These are phyloP conservation scores for Zaprionus lineosus DNA, from an alignment of 2,888 invertebrate species.

Conservation along the genomic window DNA sequence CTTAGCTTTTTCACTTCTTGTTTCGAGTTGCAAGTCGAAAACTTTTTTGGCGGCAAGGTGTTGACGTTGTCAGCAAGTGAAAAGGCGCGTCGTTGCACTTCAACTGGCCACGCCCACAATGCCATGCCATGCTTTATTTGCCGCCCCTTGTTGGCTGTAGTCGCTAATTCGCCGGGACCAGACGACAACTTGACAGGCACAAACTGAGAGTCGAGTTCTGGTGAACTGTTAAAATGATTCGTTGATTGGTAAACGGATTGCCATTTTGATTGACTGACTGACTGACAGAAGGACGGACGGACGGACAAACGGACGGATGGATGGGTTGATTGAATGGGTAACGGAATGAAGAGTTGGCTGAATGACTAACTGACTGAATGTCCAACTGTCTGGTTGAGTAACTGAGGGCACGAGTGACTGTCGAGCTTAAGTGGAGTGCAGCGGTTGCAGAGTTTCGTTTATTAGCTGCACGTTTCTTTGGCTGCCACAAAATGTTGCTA, in stretches of 20 bases:
- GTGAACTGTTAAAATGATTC: slow-evolving; percentile 58
- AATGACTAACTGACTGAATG: slow-evolving; percentile 24
- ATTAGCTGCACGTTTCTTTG: slow-evolving; percentile 43
- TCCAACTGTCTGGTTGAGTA: slow-evolving; percentile 16
- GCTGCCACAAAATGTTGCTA: slow-evolving; percentile 59
- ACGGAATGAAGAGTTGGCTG: too few relatives aligned
- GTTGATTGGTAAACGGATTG: slow-evolving; percentile 55
- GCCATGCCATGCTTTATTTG: background rate
- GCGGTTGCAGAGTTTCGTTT: slow-evolving; percentile 26
- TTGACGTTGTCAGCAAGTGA: slow-evolving; percentile 37
- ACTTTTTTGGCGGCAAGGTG: slow-evolving; percentile 32
- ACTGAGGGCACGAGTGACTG: background rate
- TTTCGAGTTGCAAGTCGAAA: too few relatives aligned
- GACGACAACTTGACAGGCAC: slow-evolving; percentile 74
- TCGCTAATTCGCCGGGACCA: slow-evolving; percentile 64
- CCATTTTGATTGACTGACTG: slow-evolving; percentile 48
- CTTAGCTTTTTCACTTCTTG: too few relatives aligned
- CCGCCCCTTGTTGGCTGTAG: slow-evolving; percentile 52
- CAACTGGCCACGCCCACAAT: slow-evolving; percentile 20
- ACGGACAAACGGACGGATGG: too few relatives aligned
- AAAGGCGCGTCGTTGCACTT: slow-evolving; percentile 5
- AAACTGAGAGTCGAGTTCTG: slow-evolving; percentile 13
- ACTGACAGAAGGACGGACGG: slow-evolving; percentile 28
- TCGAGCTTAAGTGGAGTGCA: background rate
- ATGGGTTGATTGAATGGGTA: background rate